phyloP scores from a whole-genome alignment of 1,140 invertebrate species.

The Phthorimaea operculella region DNA sequence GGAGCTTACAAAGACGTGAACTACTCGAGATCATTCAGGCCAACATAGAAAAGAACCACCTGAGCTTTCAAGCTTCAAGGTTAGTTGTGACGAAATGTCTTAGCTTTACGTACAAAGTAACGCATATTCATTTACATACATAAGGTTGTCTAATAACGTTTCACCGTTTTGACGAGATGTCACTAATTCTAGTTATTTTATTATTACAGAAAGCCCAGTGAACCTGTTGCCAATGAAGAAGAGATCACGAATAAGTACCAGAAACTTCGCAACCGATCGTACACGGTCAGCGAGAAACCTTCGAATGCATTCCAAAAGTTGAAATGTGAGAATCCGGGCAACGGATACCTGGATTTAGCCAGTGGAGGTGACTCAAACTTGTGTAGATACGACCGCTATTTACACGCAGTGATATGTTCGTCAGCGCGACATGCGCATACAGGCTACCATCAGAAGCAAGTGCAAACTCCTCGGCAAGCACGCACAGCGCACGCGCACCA shows the following conservation, averaged over 20 bases:
- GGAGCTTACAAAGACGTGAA: constrained; percentile 82
- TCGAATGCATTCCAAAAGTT: constrained; percentile 45
- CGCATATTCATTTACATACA: background rate
- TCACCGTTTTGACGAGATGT: background rate
- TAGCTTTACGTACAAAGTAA: background rate
- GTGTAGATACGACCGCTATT: constrained; percentile 71
- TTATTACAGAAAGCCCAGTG: constrained; percentile 60
- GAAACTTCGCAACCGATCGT: constrained; percentile 64
- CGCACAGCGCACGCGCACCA: constrained; percentile 27
- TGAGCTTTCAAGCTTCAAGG: constrained; percentile 84
- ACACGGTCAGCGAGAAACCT: constrained; percentile 65
- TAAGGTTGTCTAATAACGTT: background rate
- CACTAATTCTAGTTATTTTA: constrained; percentile 12
- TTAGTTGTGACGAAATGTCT: constrained; percentile 40
- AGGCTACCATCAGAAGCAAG: constrained; percentile 55
- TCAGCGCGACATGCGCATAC: constrained; percentile 57
- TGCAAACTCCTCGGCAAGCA: constrained; percentile 25
- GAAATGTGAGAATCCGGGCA: constrained; percentile 41
- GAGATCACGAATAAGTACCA: constrained; percentile 57
- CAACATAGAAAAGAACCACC: constrained; percentile 92
- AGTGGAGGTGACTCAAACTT: constrained; percentile 67
- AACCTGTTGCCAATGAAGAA: constrained; percentile 49
- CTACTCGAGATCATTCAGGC: constrained; percentile 88
- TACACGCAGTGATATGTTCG: constrained; percentile 70
- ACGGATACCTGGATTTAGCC: constrained; percentile 61